Evolutionary conservation across 2,797 vertebrate genomes (phyloP), one percentile per base, ranked within the genome.

Genomic region (Cuculus canorus): DNA sequence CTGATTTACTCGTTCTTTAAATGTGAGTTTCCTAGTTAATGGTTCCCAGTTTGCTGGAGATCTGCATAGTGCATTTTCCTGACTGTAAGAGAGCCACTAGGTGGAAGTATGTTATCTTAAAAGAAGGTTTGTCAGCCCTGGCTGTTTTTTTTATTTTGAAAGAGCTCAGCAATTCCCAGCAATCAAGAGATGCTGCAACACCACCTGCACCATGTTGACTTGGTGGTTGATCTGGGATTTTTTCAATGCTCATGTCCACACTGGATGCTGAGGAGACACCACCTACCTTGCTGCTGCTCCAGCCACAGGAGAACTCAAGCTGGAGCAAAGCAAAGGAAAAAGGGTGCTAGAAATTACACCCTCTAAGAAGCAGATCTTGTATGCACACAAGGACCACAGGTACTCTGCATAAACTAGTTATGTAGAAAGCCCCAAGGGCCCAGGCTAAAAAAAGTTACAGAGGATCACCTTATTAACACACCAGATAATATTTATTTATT

Each of bases 91-190:
- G 17, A 57, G 45, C 95, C 97, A 50, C 93, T 97, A 96, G 96
- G 65, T 96, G 96, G 97, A 81, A 95, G 90, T 91, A 35, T 77
- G 59, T 88, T 82, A 50, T 76, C 39, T 93, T 48, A 18, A n/a
- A 89, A 93, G 45, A 50, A 21, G 5, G 21, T 28, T 32, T 30
- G 13, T 33, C 41, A 63, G 3, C 32, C 23, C 2, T 7, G 1
- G 32, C 33, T 7, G 12, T 17, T 72, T 47, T 3, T 28, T 47
- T 3, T 28, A 5, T n/a, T 47, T 70, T 13, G 35, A 17, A 59
- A 15, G 14, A 19, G 16, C 8, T 33, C 17, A 17, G 6, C 50
- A 61, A 17, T 12, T 60, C 12, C 17, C 8, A 37, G 33, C 61
- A 28, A 13, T 37, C 5, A 1, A 17, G 30, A 59, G 47, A 11